phyloP scores from a whole-genome alignment of 2,888 invertebrate genomes.

The Malacosoma neustria region DNA sequence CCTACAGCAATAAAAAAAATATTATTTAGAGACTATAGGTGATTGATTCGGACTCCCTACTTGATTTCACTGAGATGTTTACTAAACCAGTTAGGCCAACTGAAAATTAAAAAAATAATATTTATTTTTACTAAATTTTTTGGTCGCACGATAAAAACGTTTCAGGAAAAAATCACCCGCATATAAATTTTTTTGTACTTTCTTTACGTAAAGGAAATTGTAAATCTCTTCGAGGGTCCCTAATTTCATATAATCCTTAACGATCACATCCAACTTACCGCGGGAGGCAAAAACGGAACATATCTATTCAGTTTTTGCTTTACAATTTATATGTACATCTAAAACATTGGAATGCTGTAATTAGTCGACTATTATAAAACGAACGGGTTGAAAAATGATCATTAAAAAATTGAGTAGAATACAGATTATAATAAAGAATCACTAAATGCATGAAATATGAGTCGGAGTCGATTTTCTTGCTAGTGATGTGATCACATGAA shows the following conservation, averaged over 20 bases:
- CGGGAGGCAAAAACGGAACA: neutral
- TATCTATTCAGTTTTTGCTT: neutral
- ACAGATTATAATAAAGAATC: constrained; percentile 31
- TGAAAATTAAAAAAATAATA: no score
- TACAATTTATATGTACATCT: neutral
- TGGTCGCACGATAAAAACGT: no score
- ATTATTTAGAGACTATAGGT: no score
- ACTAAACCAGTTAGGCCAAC: no score
- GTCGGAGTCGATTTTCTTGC: constrained; percentile 40
- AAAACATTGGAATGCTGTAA: neutral
- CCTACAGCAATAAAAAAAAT: no score
- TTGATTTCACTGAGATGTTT: no score
- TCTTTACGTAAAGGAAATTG: no score
- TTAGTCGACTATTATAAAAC: neutral
- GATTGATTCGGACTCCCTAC: no score
- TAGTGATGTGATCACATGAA: no score
- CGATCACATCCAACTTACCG: neutral
- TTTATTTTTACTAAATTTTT: no score
- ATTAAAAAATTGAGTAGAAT: constrained; percentile 3
- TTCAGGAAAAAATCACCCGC: no score
- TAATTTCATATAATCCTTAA: neutral
- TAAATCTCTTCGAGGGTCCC: neutral
- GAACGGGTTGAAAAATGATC: neutral
- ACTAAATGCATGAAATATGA: constrained; percentile 32
- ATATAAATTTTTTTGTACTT: no score